These are phyloP conservation scores for Mustelus asterias DNA, from an alignment of 2,113 vertebrate species.

Conservation along the genomic window DNA sequence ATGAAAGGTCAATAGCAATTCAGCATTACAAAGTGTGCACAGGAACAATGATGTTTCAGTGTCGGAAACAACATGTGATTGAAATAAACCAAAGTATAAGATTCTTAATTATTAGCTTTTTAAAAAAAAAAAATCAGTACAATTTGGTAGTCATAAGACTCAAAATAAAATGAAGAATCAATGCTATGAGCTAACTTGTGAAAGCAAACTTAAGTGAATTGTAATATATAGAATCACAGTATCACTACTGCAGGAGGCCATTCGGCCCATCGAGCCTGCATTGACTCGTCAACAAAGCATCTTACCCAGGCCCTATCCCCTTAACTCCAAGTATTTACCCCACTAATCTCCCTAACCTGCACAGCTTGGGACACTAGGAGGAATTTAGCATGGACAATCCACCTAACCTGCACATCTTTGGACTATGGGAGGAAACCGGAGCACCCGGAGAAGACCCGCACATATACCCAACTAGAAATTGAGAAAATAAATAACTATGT, in stretches of 20 bases:
- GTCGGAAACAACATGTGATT: not conserved
- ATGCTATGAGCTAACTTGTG: not conserved
- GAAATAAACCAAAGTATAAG: not conserved
- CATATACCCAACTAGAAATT: not conserved
- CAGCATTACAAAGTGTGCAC: not conserved
- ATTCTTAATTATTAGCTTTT: no score
- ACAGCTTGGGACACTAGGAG: no score
- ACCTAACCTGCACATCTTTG: no score
- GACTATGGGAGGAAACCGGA: no score
- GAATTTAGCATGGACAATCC: no score
- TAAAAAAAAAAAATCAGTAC: not conserved
- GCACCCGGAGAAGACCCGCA: no score
- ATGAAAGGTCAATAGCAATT: not conserved
- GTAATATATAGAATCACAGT: not conserved
- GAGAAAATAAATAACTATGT: not conserved
- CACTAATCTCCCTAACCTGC: no score
- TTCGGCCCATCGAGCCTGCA: no score
- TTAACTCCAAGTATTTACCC: no score
- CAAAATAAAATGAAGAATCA: not conserved
- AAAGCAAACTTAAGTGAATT: not conserved
- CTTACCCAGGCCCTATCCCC: no score
- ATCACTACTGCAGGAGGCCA: no score
- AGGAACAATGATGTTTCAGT: not conserved
- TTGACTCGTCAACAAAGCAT: no score
- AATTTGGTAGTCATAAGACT: not conserved